Evolutionary conservation across 2,888 invertebrate genomes (phyloP), one percentile per base, ranked within the genome.

Genomic region (Uropetala carovei): DNA sequence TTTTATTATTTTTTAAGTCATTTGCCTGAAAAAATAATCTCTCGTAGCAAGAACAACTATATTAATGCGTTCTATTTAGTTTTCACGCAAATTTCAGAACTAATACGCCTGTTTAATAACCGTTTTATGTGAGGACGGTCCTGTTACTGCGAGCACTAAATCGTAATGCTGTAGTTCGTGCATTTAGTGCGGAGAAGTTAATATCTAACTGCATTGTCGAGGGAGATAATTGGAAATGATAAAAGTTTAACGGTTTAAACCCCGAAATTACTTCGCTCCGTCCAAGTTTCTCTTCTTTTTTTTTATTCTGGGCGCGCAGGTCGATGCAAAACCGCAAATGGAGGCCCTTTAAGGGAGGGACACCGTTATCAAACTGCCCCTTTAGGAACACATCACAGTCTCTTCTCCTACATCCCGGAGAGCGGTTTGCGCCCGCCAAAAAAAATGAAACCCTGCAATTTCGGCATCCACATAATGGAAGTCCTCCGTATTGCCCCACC

Each of bases 401-500:
- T n/a, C 43, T 43, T 43, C 43, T n/a, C 43, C 22, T 11, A 0
- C 75, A 13, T 27, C 75, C 14, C 13, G 7, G 60, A 16, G 11
- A 13, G 27, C 75, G 75, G 75, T 75, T 27, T 27, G 0, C 27
- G 13, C 22, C 75, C 83, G 18, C 57, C 83, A n/a, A 83, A 83
- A 83, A 83, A 83, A 83, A 56, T 83, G 83, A 83, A 83, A 83
- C 83, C 83, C 30, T 83, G 83, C 83, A 83, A 83, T 83, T 83
- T 83, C 43, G 56, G 43, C 83, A 57, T 57, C 83, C 56, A 18
- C 83, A 10, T 75, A 75, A 75, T 75, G 75, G 75, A 75, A 27
- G 75, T 11, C 75, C 13, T 75, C 75, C 22, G 43, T 64, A 11
- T 14, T 7, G 13, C 13, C n/a, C 64, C 64, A 14, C 64, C 75